Evolutionary conservation across 2,888 invertebrate genomes (phyloP).

Genomic region (Meiosimyza platycephala): DNA sequence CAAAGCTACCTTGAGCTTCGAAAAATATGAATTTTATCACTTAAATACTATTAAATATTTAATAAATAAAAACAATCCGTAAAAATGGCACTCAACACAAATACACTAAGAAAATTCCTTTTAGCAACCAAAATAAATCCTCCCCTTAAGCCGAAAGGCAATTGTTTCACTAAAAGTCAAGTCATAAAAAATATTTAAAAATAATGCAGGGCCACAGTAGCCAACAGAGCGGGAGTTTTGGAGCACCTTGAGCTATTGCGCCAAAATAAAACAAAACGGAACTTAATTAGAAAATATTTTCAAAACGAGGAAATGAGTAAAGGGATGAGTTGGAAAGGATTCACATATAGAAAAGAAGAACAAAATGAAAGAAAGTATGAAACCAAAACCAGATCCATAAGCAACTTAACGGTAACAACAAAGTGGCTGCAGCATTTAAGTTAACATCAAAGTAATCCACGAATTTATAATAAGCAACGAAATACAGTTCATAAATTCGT

Average conservation of each 20-base stretch:
- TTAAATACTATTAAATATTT: conserved; percentile 16
- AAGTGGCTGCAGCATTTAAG: background rate
- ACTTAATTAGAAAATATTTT: conserved; percentile 37
- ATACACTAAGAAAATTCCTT: conserved; percentile 3
- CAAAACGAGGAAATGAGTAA: conserved; percentile 20
- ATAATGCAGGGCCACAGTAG: background rate
- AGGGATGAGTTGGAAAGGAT: conserved; percentile 12
- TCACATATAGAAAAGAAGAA: background rate
- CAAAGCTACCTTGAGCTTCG: too few relatives aligned
- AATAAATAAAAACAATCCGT: conserved; percentile 16
- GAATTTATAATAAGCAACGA: conserved; percentile 16
- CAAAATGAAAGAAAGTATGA: too few relatives aligned
- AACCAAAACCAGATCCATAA: too few relatives aligned
- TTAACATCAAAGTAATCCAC: conserved; percentile 1
- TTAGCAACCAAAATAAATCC: conserved; percentile 13
- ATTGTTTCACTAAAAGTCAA: conserved; percentile 1
- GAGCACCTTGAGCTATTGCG: conserved; percentile 6
- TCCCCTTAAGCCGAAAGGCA: conserved; percentile 14
- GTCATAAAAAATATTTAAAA: background rate
- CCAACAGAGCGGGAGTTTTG: background rate
- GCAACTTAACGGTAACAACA: background rate
- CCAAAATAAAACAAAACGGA: conserved; percentile 23
- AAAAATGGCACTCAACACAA: background rate
- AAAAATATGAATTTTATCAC: conserved; percentile 4
- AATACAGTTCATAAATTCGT: background rate